These are phyloP conservation scores for Actinia equina DNA, from an alignment of 64 coral and sea anemone species.

Conservation along the genomic window DNA sequence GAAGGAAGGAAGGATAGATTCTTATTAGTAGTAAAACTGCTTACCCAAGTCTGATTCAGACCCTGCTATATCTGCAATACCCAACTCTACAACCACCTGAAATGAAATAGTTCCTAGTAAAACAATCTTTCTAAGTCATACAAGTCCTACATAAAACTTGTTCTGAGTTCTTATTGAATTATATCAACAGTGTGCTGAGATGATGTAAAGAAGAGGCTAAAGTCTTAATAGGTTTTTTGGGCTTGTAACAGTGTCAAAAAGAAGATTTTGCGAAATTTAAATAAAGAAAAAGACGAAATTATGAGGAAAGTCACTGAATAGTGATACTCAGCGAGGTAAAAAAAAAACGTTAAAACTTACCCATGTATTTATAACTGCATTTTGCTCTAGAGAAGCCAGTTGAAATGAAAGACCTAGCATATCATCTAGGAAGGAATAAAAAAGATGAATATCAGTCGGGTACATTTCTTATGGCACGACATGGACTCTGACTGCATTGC, in stretches of 20 bases:
- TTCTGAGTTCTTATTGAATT: no score
- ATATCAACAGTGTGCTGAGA: no score
- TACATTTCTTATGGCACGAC: no score
- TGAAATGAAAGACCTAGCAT: constrained; percentile 89
- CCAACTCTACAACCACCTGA: constrained; percentile 93
- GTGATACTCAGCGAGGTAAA: background rate
- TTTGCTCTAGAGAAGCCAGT: constrained; percentile 95
- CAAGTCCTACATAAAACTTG: no score
- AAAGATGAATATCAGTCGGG: background rate
- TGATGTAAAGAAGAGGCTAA: no score
- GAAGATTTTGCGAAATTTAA: no score
- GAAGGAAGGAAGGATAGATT: no score
- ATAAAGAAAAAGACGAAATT: background rate
- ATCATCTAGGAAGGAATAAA: constrained; percentile 53
- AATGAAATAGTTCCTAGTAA: background rate
- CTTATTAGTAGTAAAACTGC: background rate
- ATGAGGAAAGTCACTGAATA: background rate
- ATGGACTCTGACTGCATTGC: no score
- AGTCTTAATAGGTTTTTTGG: no score
- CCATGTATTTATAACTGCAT: constrained; percentile 88
- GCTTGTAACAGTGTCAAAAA: no score
- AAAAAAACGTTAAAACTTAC: constrained; percentile 35
- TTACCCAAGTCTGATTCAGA: constrained; percentile 94
- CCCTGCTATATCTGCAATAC: constrained; percentile 70
- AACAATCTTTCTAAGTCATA: no score